A percentile compares a stretch with the other conserved stretches of the same genome.
phyloP scores from a whole-genome alignment of 2,797 vertebrate genomes.

The Phyllotis vaccarum region DNA sequence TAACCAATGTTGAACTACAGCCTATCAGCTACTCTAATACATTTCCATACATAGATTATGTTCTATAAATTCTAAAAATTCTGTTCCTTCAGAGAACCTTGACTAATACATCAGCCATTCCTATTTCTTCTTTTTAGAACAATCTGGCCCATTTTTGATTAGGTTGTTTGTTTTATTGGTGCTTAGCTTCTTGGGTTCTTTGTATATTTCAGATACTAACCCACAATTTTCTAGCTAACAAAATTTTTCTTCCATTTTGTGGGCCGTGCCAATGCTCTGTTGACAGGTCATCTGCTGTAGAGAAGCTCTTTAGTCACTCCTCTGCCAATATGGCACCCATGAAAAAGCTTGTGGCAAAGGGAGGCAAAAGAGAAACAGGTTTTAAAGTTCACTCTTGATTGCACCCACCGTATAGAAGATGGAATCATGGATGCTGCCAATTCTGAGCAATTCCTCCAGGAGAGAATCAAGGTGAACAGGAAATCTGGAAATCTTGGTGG shows the following conservation, averaged over 20 bases:
- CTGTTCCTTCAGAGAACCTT: not conserved
- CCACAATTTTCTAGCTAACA: not conserved
- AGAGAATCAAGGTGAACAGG: slow-evolving; percentile 98
- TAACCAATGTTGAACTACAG: not conserved
- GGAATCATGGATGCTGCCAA: slow-evolving; percentile 99
- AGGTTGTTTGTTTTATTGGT: not conserved
- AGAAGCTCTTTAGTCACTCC: not conserved
- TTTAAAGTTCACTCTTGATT: slow-evolving; percentile 98
- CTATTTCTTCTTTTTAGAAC: not conserved
- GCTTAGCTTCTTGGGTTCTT: not conserved
- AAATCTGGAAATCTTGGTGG: slow-evolving; percentile 97
- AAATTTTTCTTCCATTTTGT: not conserved
- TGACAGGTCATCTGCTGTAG: not conserved
- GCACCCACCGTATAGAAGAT: slow-evolving; percentile 98
- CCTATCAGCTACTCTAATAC: not conserved
- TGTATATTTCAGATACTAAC: not conserved
- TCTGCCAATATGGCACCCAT: too few relatives aligned
- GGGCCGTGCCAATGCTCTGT: not conserved
- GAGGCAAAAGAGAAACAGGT: slow-evolving; percentile 98
- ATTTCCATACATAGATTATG: not conserved
- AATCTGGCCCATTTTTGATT: not conserved
- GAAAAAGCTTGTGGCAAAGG: slow-evolving; percentile 93
- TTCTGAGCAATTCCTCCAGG: slow-evolving; percentile 98
- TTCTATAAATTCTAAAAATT: not conserved
- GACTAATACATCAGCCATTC: not conserved